phyloP scores from a whole-genome alignment of 2,797 vertebrate genomes.

The Eleutherodactylus coqui region DNA sequence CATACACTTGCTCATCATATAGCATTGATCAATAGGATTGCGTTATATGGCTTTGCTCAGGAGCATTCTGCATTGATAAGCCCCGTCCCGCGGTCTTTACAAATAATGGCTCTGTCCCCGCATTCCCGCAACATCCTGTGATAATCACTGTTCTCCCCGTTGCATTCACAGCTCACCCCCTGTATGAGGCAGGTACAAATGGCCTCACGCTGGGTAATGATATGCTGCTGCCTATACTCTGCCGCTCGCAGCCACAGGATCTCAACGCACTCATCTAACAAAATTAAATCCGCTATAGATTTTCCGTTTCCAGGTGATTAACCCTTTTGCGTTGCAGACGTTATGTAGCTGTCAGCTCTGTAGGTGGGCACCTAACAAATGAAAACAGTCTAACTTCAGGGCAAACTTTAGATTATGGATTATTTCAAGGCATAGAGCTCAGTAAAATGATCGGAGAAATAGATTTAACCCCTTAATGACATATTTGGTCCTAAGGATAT shows the following conservation, averaged over 20 bases:
- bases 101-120: constrained; percentile 16
- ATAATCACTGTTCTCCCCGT: constrained; percentile 54
- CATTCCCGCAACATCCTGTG: constrained; percentile 28
- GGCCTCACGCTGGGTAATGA: constrained; percentile 52
- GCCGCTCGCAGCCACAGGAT: constrained; percentile 37
- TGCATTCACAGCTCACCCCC: background rate
- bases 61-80: constrained; percentile 12
- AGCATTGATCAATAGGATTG: constrained; percentile 9
- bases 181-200: constrained; percentile 45
- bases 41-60: constrained; percentile 2
- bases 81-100: background rate
- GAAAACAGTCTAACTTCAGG: background rate
- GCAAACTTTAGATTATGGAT: background rate
- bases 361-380: constrained; percentile 1
- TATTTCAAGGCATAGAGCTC: background rate
- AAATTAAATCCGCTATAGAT: constrained; percentile 39
- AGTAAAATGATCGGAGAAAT: background rate
- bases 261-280: constrained; percentile 27
- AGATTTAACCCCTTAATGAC: too few species aligned
- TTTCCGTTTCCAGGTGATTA: constrained; percentile 27
- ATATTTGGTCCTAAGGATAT: too few species aligned
- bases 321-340: constrained; percentile 13
- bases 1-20: constrained; percentile 32
- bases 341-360: background rate
- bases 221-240: constrained; percentile 9